Base-by-base conservation (phyloP, 2,113 vertebrate genomes). In the Sinocyclocheilus anshuiensis region DNA sequence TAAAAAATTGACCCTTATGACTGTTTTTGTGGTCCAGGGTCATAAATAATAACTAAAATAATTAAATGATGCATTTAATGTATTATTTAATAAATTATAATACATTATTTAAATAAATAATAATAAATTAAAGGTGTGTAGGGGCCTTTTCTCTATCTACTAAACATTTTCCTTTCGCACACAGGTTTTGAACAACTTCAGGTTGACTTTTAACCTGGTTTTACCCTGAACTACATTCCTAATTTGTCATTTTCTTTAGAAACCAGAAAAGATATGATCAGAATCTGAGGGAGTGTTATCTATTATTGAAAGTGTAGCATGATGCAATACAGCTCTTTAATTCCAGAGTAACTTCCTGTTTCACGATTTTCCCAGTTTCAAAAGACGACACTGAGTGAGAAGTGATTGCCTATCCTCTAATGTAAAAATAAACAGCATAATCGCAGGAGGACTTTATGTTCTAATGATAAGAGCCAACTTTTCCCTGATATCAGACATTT, bases 271-370 rank as follows among this genome's bases (percentile, higher is more conserved):
- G 69, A 59, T 74, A n/a, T 15, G 77, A 75, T 84, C 72, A 84
- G 87, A 88, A 85, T 85, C 61, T 42, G 50, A 59, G 22, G 72
- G 72, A 88, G 79, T 71, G 63, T 71, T 67, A 78, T 67, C 36
- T 63, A 24, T 86, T 50, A 61, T 50, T 72, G 87, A 88, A 83
- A 67, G 7, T 77, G 24, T 20, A 81, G 77, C 61, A 26, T 85
- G 87, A 88, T 85, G 84, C 87, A 88, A 88, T 55, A 29, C 29
- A 55, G 16, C 65, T 53, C 61, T 13, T 50, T 36, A 0, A 71
- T 71, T 71, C 29, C 67, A 71, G 29, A 36, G 67, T 15, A 74
- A 42, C 36, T 74, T 74, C 36, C 71, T 74, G 71, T 74, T 42
- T 42, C 20, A 74, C 5, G 20, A 42, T 74, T 74, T 42, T 42